These are phyloP conservation scores for Nephila pilipes DNA, from an alignment of 1,140 invertebrate genomes.

Conservation along the genomic window DNA sequence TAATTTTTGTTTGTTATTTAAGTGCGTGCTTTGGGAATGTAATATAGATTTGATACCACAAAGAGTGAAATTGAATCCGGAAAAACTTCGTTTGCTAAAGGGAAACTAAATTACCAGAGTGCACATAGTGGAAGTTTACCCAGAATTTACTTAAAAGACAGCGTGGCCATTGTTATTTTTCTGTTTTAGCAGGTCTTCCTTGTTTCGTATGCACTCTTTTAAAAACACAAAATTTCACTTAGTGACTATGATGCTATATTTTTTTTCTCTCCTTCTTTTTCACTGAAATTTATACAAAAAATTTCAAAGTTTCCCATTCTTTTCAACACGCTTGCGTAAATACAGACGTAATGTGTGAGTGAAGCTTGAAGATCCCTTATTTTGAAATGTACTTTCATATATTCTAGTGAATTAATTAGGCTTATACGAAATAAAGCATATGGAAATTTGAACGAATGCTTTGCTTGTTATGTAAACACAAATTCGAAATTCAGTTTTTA, in stretches of 20 bases:
- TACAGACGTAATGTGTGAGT: no score
- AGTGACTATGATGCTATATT: background rate
- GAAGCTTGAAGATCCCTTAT: no score
- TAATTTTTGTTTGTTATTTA: conserved; percentile 62
- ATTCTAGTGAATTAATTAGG: no score
- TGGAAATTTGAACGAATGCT: no score
- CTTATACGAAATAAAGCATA: no score
- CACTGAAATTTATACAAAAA: background rate
- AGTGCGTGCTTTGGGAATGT: conserved; percentile 51
- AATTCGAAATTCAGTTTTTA: no score
- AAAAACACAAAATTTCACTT: background rate
- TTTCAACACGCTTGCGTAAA: no score
- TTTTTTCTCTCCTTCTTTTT: background rate
- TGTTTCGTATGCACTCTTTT: background rate
- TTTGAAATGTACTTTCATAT: no score
- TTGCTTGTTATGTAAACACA: no score
- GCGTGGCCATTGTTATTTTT: background rate
- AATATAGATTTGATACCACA: conserved; percentile 42
- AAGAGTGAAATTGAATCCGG: conserved; percentile 55
- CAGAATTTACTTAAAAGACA: conserved; percentile 41
- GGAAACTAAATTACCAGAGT: conserved; percentile 48
- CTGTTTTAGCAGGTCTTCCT: background rate
- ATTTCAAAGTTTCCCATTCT: no score
- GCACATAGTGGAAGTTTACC: conserved; percentile 40
- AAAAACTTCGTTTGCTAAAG: conserved; percentile 47